phyloP scores from a whole-genome alignment of 1,140 invertebrate species.

The Vanessa tameamea region DNA sequence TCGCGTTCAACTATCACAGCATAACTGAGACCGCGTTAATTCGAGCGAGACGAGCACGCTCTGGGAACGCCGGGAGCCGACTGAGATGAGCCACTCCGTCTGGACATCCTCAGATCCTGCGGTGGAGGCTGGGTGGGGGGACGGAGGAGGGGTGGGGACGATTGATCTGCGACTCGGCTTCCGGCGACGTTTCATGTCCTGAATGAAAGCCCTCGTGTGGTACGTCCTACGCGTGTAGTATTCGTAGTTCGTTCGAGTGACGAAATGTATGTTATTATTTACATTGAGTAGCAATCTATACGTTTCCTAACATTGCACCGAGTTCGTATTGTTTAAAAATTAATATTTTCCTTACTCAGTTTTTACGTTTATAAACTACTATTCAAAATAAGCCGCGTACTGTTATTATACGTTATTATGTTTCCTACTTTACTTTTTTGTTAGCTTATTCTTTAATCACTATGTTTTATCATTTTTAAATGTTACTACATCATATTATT shows the following conservation, averaged over 20 bases:
- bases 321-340: not conserved
- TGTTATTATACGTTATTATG: too few relatives aligned
- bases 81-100: slow-evolving; percentile 55
- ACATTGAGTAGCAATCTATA: not conserved
- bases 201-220: slow-evolving; percentile 56
- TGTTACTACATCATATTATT: too few relatives aligned
- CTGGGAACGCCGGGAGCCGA: slow-evolving; percentile 48
- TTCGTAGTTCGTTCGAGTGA: slow-evolving; percentile 17
- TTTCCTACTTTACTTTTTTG: too few relatives aligned
- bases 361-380: too few relatives aligned
- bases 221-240: slow-evolving; percentile 33
- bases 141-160: slow-evolving; percentile 48
- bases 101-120: slow-evolving; percentile 58
- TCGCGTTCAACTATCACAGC: slow-evolving; percentile 48
- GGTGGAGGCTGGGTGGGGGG: slow-evolving; percentile 34
- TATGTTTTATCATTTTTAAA: too few relatives aligned
- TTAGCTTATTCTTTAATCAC: too few relatives aligned
- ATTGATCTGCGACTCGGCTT: slow-evolving; percentile 69
- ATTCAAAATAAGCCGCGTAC: too few relatives aligned
- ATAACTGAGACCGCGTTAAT: slow-evolving; percentile 54
- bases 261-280: slow-evolving; percentile 2
- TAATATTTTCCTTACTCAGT: not conserved
- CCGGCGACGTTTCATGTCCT: slow-evolving; percentile 66
- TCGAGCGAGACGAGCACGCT: slow-evolving; percentile 41
- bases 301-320: not conserved